Evolutionary conservation across 2,797 vertebrate species (phyloP), one percentile per base, ranked within the genome.

Genomic region (Varecia variegata): DNA sequence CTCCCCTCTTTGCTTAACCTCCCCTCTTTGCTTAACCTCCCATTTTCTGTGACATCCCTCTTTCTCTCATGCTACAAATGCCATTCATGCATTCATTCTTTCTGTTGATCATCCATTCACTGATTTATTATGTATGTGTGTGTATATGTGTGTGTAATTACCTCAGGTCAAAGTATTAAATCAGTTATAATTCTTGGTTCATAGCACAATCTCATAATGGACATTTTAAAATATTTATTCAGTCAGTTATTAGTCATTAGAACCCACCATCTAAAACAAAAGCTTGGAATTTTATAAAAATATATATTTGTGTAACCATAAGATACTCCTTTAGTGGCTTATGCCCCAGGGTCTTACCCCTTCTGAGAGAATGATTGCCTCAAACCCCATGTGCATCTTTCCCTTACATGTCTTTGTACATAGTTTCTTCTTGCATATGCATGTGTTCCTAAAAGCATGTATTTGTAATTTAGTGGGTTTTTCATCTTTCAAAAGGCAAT

Each of bases 331-430:
- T 30, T 21, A 80, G 14, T 32, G 62, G 35, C 1, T 38, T 54
- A 32, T 38, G 3, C 2, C 14, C 40, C 5, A 23, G 9, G 7
- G 4, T 40, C 43, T 25, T 13, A 3, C 23, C 2, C 9, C 6
- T 38, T 18, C 40, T 56, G 18, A 88, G 43, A 52, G 27, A 58
- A 68, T 7, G 9, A 76, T 70, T 23, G 30, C 40, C 5, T 50
- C 1, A 40, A 74, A 88, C 50, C 12, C 30, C 17, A 20, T 4
- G 35, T 88, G 87, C 30, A 68, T 88, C 20, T 83, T 60, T 50
- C 7, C 7, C 5, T 70, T 52, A 70, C 18, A 32, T 45, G 52
- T 88, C 20, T 67, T 68, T 45, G 18, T 54, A 60, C 3, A 30
- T 47, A 71, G 27, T 68, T 92, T 67, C 38, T 82, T 68, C 58